Evolutionary conservation across 2,888 invertebrate genomes (phyloP).

Genomic region (Leptinotarsa rubiginosa): DNA sequence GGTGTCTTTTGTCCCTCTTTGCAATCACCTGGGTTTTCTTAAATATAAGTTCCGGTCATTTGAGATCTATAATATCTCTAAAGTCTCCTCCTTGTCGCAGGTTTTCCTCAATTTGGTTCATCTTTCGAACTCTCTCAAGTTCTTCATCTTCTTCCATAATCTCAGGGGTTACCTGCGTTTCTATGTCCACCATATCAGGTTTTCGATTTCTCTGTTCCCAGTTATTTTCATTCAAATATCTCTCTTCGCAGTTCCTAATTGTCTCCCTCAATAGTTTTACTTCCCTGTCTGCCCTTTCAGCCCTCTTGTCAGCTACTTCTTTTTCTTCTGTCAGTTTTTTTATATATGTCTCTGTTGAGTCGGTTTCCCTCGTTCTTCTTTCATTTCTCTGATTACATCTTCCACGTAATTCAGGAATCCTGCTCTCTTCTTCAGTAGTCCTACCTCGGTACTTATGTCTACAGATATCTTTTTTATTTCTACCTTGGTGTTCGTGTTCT

Average conservation of each 20-base stretch:
- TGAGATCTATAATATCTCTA: constrained; percentile 9
- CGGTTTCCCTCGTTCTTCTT: background rate
- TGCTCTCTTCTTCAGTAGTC: background rate
- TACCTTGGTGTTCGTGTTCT: background rate
- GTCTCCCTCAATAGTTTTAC: no score
- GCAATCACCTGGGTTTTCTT: background rate
- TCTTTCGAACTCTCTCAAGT: background rate
- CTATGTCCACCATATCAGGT: background rate
- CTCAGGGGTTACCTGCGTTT: constrained; percentile 14
- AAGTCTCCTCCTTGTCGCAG: background rate
- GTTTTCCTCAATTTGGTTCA: constrained; percentile 5
- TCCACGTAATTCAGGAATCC: background rate
- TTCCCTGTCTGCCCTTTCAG: background rate
- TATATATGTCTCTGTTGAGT: background rate
- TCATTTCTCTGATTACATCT: background rate
- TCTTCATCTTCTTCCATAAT: constrained; percentile 15
- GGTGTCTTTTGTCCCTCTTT: background rate
- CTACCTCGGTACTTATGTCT: background rate
- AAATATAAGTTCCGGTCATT: no score
- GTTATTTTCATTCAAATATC: no score
- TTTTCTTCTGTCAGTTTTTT: background rate
- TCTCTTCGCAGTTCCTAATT: background rate
- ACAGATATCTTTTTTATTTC: background rate
- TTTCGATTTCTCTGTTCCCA: no score
- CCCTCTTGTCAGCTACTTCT: background rate